Conservation (phyloP, 2,113 vertebrate genomes). For the Engraulis encrasicolus region DNA sequence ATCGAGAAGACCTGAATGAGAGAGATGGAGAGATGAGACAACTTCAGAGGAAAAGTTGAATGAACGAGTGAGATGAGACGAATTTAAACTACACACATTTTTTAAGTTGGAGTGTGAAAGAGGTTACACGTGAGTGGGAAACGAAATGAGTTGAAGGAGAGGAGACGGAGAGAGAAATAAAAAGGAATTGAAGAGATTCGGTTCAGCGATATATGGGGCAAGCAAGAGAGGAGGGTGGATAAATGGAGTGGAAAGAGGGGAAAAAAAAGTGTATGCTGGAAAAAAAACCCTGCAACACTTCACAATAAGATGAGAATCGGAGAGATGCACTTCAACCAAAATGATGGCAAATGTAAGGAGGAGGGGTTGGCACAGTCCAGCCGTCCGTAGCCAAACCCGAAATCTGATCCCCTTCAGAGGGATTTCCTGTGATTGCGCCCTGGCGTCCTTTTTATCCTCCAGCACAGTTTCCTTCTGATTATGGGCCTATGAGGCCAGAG, state of each 20-base stretch:
- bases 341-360: not conserved
- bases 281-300: not conserved
- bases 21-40: too few relatives aligned
- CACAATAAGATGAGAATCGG: not conserved
- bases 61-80: too few relatives aligned
- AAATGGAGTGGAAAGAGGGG: not conserved
- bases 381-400: not conserved
- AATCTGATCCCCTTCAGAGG: not conserved
- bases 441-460: not conserved
- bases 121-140: too few relatives aligned
- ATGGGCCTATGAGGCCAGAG: not conserved
- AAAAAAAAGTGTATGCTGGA: not conserved
- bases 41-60: too few relatives aligned
- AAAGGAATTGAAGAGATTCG: not conserved
- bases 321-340: not conserved
- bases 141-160: too few relatives aligned
- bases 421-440: not conserved
- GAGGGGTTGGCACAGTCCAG: not conserved
- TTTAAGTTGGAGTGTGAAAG: too few relatives aligned
- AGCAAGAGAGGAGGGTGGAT: not conserved
- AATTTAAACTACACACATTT: too few relatives aligned
- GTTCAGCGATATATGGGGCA: not conserved
- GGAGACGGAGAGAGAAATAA: not conserved
- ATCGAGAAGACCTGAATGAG: too few relatives aligned
- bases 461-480: not conserved